phyloP scores from a whole-genome alignment of 1,140 invertebrate species.

The Caerostris darwini region DNA sequence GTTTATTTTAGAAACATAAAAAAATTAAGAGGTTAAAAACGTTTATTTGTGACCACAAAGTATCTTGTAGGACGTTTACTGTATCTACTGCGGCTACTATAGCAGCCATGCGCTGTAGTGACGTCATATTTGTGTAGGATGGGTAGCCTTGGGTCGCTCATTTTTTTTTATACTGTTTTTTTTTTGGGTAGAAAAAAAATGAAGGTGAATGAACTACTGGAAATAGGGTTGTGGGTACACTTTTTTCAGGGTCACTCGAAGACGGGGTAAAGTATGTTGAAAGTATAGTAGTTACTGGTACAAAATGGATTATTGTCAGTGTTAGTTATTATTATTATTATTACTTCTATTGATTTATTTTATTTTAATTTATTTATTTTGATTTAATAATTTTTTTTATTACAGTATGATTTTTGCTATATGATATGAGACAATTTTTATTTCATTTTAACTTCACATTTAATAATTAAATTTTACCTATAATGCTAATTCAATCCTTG shows the following conservation, averaged over 20 bases:
- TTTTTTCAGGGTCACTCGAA: neutral
- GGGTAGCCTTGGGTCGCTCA: slow-evolving; percentile 40
- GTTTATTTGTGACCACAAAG: neutral
- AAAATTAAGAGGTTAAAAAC: neutral
- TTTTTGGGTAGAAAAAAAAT: neutral
- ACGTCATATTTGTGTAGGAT: slow-evolving; percentile 51
- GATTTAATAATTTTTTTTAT: too few relatives aligned
- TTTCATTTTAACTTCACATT: too few relatives aligned
- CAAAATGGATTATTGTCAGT: too few relatives aligned
- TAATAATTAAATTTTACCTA: too few relatives aligned
- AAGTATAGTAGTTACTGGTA: neutral
- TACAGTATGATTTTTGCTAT: too few relatives aligned
- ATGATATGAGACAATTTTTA: too few relatives aligned
- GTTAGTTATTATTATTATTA: too few relatives aligned
- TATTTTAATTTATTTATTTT: too few relatives aligned
- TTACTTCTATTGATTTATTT: too few relatives aligned
- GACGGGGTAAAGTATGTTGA: neutral
- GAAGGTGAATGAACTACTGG: slow-evolving; percentile 59
- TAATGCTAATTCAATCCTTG: too few relatives aligned
- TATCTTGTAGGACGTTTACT: neutral
- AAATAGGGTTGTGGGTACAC: neutral
- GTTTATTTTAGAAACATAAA: too few relatives aligned
- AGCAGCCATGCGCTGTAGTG: slow-evolving; percentile 23
- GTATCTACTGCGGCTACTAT: neutral
- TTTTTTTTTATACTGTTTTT: slow-evolving; percentile 11